Conservation (phyloP, 2,113 vertebrate species). For the Pachyramphus minor region DNA sequence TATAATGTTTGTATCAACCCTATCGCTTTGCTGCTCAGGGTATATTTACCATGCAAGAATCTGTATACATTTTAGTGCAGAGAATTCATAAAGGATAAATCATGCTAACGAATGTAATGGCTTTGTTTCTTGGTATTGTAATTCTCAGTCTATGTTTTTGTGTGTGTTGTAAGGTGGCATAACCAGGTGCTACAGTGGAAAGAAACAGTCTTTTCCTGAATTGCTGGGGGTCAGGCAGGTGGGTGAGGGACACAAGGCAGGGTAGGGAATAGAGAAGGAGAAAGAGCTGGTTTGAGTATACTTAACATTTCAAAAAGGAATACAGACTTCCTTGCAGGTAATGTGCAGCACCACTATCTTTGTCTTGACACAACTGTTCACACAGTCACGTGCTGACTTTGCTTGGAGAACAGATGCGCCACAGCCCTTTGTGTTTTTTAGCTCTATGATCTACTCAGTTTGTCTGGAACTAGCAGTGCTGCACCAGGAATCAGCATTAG, state of each 20-base stretch:
- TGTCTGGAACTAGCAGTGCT: background rate
- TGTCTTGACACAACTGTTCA: background rate
- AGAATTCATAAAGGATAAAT: background rate
- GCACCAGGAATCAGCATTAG: background rate
- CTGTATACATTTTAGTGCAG: background rate
- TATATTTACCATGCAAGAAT: background rate
- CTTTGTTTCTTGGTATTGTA: background rate
- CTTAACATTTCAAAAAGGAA: background rate
- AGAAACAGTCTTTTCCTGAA: background rate
- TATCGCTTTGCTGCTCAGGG: background rate
- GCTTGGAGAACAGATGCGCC: background rate
- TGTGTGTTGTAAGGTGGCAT: background rate
- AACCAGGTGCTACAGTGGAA: background rate
- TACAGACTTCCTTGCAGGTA: background rate
- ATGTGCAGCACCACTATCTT: background rate
- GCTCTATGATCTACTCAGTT: background rate
- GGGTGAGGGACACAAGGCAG: too few species aligned
- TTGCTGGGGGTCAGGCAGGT: background rate
- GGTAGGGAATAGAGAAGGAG: background rate
- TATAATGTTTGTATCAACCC: background rate
- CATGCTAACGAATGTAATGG: background rate
- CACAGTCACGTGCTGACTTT: background rate
- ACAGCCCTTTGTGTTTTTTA: background rate
- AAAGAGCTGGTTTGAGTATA: background rate
- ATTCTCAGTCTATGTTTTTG: background rate